Percentiles rank a stretch among this genome's conserved stretches.
Conservation (phyloP, 1,140 invertebrate genomes). For the Bombus huntii region DNA sequence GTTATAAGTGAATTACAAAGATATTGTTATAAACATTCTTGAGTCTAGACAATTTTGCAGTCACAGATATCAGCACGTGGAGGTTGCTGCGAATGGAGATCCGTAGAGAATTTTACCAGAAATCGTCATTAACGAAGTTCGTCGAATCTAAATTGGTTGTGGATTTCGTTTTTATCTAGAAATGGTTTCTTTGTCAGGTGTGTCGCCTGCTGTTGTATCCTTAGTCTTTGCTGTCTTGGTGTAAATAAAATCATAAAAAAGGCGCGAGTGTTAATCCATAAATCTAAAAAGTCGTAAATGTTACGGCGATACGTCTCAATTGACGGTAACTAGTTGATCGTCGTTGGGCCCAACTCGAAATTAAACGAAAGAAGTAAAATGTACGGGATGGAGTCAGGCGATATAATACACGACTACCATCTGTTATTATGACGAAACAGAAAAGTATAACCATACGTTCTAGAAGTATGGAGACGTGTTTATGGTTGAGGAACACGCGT, state of each 20-base stretch:
- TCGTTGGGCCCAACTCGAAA: background rate
- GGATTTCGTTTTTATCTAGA: too few relatives aligned
- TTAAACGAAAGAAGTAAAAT: conserved; percentile 52
- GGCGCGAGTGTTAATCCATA: conserved; percentile 20
- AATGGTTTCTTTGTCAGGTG: too few relatives aligned
- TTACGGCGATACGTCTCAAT: conserved; percentile 53
- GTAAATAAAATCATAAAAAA: conserved; percentile 26
- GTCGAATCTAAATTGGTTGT: too few relatives aligned
- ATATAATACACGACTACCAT: background rate
- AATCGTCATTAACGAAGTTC: too few relatives aligned
- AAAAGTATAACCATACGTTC: background rate
- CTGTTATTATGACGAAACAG: background rate
- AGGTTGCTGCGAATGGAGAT: too few relatives aligned
- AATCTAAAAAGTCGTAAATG: conserved; percentile 55
- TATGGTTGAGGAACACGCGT: background rate
- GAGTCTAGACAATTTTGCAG: too few relatives aligned
- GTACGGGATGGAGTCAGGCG: too few relatives aligned
- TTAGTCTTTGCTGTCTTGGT: background rate
- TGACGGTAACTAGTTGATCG: conserved; percentile 20
- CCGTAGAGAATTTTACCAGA: too few relatives aligned
- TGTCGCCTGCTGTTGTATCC: too few relatives aligned
- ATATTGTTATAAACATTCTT: too few relatives aligned
- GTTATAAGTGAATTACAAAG: too few relatives aligned
- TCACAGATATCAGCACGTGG: too few relatives aligned
- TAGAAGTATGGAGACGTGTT: background rate